These are phyloP conservation scores for Cloeon dipterum DNA, from an alignment of 2,888 invertebrate species.

Conservation along the genomic window DNA sequence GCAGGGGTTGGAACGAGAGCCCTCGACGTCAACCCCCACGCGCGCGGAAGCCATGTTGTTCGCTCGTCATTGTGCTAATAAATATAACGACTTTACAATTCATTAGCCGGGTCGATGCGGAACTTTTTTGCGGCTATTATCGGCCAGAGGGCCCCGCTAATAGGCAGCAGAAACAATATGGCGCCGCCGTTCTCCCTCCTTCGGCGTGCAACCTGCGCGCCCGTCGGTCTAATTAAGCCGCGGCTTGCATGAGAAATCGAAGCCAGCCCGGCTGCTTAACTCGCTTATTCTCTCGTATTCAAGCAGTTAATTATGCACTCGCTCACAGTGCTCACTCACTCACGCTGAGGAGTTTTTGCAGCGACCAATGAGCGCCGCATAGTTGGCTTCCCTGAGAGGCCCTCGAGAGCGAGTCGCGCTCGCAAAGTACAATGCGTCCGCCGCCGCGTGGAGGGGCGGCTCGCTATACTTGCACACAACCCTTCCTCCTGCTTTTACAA, in stretches of 20 bases:
- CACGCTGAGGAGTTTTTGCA: neutral
- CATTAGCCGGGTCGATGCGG: neutral
- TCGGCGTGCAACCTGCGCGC: too few relatives aligned
- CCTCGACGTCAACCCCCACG: neutral
- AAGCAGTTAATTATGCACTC: too few relatives aligned
- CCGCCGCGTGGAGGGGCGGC: neutral
- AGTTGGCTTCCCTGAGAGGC: neutral
- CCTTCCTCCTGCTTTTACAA: neutral
- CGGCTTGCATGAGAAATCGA: too few relatives aligned
- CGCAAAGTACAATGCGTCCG: neutral
- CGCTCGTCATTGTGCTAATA: too few relatives aligned
- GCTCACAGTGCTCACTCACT: too few relatives aligned
- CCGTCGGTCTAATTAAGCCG: too few relatives aligned
- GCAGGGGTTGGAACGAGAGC: too few relatives aligned
- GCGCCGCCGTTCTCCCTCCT: conserved; percentile 2
- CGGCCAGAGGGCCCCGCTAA: conserved; percentile 13
- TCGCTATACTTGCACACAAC: neutral
- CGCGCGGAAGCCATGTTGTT: neutral
- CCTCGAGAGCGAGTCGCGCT: neutral
- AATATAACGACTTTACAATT: too few relatives aligned
- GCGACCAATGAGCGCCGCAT: neutral
- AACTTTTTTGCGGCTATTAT: conserved; percentile 8
- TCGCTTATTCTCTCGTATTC: too few relatives aligned
- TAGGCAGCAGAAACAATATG: neutral
- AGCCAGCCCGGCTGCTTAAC: too few relatives aligned